phyloP scores from a whole-genome alignment of 2,888 invertebrate genomes.

The Archips crataeganus region DNA sequence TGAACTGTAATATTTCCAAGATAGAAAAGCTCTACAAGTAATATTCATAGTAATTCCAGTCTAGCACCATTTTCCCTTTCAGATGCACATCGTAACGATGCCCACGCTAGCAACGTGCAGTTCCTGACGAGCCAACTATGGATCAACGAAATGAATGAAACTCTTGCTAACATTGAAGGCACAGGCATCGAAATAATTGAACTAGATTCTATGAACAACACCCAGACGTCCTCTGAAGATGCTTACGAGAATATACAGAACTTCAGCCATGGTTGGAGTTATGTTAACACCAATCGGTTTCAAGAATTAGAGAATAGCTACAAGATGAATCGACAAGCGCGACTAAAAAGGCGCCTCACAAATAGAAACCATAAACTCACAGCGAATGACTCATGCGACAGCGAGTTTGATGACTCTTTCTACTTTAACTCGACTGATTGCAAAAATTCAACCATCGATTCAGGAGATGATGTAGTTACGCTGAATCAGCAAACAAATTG shows the following conservation, averaged over 20 bases:
- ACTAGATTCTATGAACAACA: slow-evolving; percentile 58
- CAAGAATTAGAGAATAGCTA: slow-evolving; percentile 50
- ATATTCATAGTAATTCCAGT: not conserved
- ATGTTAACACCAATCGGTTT: slow-evolving; percentile 49
- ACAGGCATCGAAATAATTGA: slow-evolving; percentile 67
- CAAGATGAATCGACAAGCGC: slow-evolving; percentile 56
- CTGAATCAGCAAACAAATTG: slow-evolving; percentile 58
- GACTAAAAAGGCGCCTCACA: slow-evolving; percentile 55
- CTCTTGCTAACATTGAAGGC: slow-evolving; percentile 38
- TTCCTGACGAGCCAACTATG: slow-evolving; percentile 56
- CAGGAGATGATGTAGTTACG: slow-evolving; percentile 33
- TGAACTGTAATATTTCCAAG: not conserved
- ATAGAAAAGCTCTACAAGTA: not conserved
- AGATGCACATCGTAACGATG: slow-evolving; percentile 30
- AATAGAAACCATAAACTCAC: slow-evolving; percentile 42
- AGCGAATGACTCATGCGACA: slow-evolving; percentile 40
- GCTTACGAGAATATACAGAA: slow-evolving; percentile 34
- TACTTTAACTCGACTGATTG: slow-evolving; percentile 19
- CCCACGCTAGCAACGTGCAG: slow-evolving; percentile 45
- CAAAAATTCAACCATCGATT: not conserved
- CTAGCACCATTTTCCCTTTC: slow-evolving; percentile 10
- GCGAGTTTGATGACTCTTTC: slow-evolving; percentile 41
- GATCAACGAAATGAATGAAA: slow-evolving; percentile 52
- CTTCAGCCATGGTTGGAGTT: slow-evolving; percentile 55
- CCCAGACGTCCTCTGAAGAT: slow-evolving; percentile 50